Evolutionary conservation across 1,140 invertebrate species (phyloP).

Genomic region (Drosophila sulfurigaster): DNA sequence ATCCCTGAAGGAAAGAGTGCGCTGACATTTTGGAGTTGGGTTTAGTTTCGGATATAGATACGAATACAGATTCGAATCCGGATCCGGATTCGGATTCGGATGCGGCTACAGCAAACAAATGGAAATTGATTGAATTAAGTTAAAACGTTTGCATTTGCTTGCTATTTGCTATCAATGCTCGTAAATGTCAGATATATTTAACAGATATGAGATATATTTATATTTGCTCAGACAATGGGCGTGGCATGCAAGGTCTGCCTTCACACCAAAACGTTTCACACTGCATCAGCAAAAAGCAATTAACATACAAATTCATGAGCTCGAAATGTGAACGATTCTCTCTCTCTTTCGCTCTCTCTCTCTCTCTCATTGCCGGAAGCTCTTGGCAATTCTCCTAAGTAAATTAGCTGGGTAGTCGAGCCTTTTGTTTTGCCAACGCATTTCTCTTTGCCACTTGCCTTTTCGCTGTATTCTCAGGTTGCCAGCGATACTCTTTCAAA

Average conservation of each 20-base stretch:
- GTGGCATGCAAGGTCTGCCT: background rate
- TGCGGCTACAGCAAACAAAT: conserved; percentile 30
- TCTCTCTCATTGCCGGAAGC: conserved; percentile 29
- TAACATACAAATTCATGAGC: conserved; percentile 57
- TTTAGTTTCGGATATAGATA: conserved; percentile 1
- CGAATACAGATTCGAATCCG: conserved; percentile 25
- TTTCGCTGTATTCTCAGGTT: conserved; percentile 18
- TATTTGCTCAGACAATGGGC: background rate
- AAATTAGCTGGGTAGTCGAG: conserved; percentile 41
- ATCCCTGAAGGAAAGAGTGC: background rate
- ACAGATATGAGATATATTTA: background rate
- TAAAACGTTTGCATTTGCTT: conserved; percentile 15
- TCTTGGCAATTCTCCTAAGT: conserved; percentile 34
- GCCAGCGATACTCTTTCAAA: background rate
- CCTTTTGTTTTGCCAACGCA: conserved; percentile 23
- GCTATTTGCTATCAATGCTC: conserved; percentile 22
- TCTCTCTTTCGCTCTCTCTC: background rate
- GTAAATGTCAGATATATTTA: conserved; percentile 44
- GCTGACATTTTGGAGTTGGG: conserved; percentile 25
- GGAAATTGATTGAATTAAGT: conserved; percentile 54
- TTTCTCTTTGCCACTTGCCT: conserved; percentile 24
- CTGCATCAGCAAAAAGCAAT: conserved; percentile 44
- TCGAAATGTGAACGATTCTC: conserved; percentile 4
- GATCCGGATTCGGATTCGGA: conserved; percentile 20
- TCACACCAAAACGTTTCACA: conserved; percentile 13